These are phyloP conservation scores for Ostrea edulis DNA, from an alignment of 1,140 invertebrate genomes.

Conservation along the genomic window DNA sequence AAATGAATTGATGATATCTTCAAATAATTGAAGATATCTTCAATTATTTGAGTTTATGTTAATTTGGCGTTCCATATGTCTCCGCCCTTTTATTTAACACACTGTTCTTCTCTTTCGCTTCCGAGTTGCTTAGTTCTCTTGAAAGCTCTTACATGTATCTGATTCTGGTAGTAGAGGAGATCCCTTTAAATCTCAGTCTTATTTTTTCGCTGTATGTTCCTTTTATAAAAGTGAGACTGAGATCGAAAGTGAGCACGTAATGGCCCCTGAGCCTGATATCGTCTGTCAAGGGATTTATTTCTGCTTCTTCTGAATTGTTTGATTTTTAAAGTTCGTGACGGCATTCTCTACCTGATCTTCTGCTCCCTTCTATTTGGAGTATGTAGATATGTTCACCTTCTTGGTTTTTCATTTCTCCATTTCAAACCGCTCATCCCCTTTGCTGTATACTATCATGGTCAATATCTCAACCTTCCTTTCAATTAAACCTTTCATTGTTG, in stretches of 20 bases:
- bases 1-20: too few species aligned
- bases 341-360: conserved; percentile 24
- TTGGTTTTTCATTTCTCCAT: not conserved
- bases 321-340: not conserved
- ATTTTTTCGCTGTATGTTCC: too few species aligned
- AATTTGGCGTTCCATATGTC: too few species aligned
- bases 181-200: too few species aligned
- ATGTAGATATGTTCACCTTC: conserved; percentile 5
- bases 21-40: too few species aligned
- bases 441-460: conserved; percentile 34
- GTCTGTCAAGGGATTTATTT: not conserved
- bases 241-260: too few species aligned
- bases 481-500: conserved; percentile 14
- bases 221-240: too few species aligned
- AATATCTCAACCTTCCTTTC: conserved; percentile 42
- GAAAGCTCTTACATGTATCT: too few species aligned
- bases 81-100: too few species aligned
- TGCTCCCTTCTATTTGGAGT: conserved; percentile 22
- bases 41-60: too few species aligned
- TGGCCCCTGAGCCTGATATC: too few species aligned
- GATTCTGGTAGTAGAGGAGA: too few species aligned
- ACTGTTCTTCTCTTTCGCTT: not conserved
- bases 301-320: not conserved
- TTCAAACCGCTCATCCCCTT: conserved; percentile 35
- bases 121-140: not conserved